Conservation (phyloP, 2,888 invertebrate species). For the Cheilosia grossa region DNA sequence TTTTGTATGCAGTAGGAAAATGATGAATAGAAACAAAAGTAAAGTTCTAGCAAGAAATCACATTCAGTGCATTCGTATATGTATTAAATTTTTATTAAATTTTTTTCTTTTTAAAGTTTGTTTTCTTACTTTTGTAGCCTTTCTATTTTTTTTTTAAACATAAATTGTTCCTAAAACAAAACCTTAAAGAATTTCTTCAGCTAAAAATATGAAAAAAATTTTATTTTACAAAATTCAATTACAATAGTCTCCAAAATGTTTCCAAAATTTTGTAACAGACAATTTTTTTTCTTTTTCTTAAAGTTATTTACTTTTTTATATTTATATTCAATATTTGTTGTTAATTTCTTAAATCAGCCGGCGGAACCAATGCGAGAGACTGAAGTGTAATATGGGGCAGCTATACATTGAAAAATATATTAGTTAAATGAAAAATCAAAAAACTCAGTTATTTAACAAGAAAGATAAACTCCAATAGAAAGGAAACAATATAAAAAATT, state of each 20-base stretch:
- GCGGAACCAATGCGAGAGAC: slow-evolving; percentile 90
- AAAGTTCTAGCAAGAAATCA: slow-evolving; percentile 42
- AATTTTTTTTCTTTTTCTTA: slow-evolving; percentile 73
- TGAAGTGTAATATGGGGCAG: slow-evolving; percentile 86
- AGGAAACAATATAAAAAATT: slow-evolving; percentile 43
- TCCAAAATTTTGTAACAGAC: slow-evolving; percentile 17
- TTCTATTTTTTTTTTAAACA: slow-evolving; percentile 26
- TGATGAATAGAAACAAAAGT: slow-evolving; percentile 23
- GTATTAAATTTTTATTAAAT: neutral
- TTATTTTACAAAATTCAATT: neutral
- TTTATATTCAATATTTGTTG: slow-evolving; percentile 80
- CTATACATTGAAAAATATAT: slow-evolving; percentile 67
- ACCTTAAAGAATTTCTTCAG: neutral
- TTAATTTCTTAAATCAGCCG: slow-evolving; percentile 86
- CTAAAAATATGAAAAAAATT: neutral
- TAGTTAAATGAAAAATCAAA: slow-evolving; percentile 58
- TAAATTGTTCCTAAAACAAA: neutral
- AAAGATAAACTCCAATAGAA: slow-evolving; percentile 33
- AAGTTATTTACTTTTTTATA: slow-evolving; percentile 77
- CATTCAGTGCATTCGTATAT: slow-evolving; percentile 37
- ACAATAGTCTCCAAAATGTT: neutral
- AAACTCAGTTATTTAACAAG: slow-evolving; percentile 48
- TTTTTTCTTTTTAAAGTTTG: slow-evolving; percentile 36
- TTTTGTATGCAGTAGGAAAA: slow-evolving; percentile 11
- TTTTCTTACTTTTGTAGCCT: slow-evolving; percentile 25